Conservation (phyloP, 2,888 invertebrate species). For the Lochmaea capreae region DNA sequence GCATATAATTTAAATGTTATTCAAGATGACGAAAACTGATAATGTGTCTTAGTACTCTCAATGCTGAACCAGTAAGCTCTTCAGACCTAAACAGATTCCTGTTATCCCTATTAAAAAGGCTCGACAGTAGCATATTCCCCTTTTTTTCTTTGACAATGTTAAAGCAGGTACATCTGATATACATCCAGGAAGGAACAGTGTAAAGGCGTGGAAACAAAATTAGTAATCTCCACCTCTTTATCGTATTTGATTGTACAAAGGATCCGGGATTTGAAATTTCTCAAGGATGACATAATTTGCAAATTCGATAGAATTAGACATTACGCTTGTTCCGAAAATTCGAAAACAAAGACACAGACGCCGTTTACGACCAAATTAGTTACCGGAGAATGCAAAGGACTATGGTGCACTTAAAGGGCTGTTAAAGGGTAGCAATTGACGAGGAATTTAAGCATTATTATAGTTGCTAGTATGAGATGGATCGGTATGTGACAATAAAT, state of each 20-base stretch:
- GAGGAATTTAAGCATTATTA: background rate
- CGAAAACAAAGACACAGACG: conserved; percentile 22
- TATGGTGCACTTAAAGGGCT: background rate
- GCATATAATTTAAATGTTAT: too few relatives aligned
- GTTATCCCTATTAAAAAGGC: background rate
- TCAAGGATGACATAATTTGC: conserved; percentile 29
- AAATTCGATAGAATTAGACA: conserved; percentile 28
- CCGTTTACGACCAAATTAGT: conserved; percentile 15
- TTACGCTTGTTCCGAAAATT: conserved; percentile 14
- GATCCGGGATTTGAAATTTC: conserved; percentile 12
- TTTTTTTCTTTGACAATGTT: background rate
- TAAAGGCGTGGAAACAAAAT: conserved; percentile 28
- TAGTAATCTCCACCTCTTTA: conserved; percentile 31
- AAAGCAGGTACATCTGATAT: conserved; percentile 1
- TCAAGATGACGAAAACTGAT: too few relatives aligned
- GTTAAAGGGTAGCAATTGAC: background rate
- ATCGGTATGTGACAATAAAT: background rate
- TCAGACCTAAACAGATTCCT: background rate
- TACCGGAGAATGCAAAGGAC: conserved; percentile 8
- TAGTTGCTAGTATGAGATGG: background rate
- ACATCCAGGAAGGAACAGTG: conserved; percentile 3
- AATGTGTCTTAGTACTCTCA: too few relatives aligned
- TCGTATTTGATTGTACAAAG: conserved; percentile 24
- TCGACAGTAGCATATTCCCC: too few relatives aligned
- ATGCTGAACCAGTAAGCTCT: background rate